Conservation (phyloP, 2,797 vertebrate genomes). For the Acrocephalus scirpaceus region DNA sequence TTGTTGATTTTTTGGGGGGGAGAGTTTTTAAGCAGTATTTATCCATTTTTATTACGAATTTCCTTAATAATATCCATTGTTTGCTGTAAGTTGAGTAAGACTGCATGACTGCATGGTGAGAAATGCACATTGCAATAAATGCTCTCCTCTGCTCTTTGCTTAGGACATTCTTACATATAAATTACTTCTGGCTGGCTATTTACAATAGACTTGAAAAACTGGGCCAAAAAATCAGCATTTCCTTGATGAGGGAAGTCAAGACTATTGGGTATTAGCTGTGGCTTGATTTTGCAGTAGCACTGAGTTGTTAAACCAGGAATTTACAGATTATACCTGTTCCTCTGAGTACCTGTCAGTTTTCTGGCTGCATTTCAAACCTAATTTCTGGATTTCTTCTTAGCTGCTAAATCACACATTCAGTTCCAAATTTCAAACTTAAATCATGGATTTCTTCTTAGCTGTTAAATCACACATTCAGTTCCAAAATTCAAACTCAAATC, state of each 20-base stretch:
- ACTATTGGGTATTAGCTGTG: background rate
- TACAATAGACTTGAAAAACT: background rate
- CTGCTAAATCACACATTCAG: background rate
- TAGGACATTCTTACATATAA: background rate
- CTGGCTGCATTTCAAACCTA: background rate
- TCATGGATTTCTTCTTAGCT: background rate
- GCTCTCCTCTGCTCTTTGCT: background rate
- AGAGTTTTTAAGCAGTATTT: background rate
- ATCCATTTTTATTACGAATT: background rate
- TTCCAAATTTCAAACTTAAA: background rate
- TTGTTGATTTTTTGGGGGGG: background rate
- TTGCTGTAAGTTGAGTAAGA: background rate
- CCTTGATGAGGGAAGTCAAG: background rate
- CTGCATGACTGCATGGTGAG: background rate
- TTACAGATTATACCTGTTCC: background rate
- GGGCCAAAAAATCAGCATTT: background rate
- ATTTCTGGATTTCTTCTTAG: background rate
- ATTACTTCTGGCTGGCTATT: background rate
- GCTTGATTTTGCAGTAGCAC: background rate
- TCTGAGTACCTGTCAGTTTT: background rate
- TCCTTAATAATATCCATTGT: background rate
- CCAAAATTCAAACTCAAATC: background rate
- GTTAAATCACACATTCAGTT: background rate
- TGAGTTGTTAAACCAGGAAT: background rate
- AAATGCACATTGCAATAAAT: background rate